Conservation (phyloP, 2,113 vertebrate genomes). For the Toxostoma redivivum region DNA sequence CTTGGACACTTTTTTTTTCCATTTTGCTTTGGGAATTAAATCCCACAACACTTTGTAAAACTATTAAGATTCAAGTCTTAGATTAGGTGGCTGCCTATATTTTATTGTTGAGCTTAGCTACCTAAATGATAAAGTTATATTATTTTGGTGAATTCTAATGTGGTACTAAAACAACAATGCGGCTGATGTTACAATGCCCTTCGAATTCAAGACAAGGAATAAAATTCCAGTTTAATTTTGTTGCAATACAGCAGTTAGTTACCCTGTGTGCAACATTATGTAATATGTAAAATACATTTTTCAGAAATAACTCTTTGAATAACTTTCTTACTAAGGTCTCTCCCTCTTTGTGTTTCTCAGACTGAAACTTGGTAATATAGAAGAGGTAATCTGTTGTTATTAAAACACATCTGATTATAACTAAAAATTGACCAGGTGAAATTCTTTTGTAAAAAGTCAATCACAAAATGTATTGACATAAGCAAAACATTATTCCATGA, state of each 20-base stretch:
- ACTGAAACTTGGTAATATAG: neutral
- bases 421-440: neutral
- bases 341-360: neutral
- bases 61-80: neutral
- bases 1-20: neutral
- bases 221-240: neutral
- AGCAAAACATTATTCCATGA: neutral
- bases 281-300: neutral
- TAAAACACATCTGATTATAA: neutral
- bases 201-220: neutral
- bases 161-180: neutral
- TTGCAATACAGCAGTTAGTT: neutral
- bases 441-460: neutral
- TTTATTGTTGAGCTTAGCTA: neutral
- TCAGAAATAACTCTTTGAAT: neutral
- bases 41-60: neutral
- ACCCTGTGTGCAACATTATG: neutral
- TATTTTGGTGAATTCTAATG: neutral
- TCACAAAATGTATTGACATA: neutral
- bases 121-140: neutral
- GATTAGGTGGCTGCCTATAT: neutral
- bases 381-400: neutral
- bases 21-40: neutral
- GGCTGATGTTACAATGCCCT: neutral
- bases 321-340: neutral